Evolutionary conservation across 1,140 invertebrate genomes (phyloP).

Genomic region (Zaprionus africanus): DNA sequence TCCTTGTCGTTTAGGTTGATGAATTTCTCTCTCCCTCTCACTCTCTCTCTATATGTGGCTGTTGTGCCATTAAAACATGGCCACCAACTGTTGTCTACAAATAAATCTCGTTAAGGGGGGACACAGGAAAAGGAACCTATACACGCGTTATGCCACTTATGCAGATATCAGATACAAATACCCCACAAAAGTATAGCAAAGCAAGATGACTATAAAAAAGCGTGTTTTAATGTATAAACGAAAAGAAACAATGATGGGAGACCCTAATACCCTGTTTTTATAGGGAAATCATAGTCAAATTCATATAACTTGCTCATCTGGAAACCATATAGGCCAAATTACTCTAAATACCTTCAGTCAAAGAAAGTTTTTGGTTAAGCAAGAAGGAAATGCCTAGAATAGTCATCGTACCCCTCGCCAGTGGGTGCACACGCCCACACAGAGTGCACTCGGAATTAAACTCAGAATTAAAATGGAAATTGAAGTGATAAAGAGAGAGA

Average conservation of each 20-base stretch:
- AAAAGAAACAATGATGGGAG: neutral
- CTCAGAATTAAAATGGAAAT: conserved; percentile 10
- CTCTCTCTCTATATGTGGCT: conserved; percentile 41
- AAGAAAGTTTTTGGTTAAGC: neutral
- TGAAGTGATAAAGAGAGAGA: neutral
- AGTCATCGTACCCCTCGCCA: conserved; percentile 1
- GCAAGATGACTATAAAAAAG: conserved; percentile 54
- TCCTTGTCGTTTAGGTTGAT: conserved; percentile 75
- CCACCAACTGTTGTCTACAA: conserved; percentile 81
- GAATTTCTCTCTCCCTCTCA: conserved; percentile 54
- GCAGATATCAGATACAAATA: conserved; percentile 36
- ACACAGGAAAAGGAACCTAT: conserved; percentile 16
- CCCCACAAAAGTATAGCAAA: neutral
- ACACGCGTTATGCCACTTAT: conserved; percentile 39
- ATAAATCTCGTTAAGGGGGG: conserved; percentile 78
- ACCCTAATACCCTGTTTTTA: neutral
- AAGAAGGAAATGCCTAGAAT: neutral
- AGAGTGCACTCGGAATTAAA: neutral
- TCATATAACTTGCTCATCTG: no score
- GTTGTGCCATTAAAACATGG: conserved; percentile 74
- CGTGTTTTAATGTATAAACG: conserved; percentile 8
- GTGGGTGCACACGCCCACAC: neutral
- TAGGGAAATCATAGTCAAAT: neutral
- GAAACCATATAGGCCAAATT: neutral
- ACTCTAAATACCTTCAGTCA: neutral